Evolutionary conservation across 2,113 vertebrate genomes (phyloP).

Genomic region (Aptenodytes patagonicus): DNA sequence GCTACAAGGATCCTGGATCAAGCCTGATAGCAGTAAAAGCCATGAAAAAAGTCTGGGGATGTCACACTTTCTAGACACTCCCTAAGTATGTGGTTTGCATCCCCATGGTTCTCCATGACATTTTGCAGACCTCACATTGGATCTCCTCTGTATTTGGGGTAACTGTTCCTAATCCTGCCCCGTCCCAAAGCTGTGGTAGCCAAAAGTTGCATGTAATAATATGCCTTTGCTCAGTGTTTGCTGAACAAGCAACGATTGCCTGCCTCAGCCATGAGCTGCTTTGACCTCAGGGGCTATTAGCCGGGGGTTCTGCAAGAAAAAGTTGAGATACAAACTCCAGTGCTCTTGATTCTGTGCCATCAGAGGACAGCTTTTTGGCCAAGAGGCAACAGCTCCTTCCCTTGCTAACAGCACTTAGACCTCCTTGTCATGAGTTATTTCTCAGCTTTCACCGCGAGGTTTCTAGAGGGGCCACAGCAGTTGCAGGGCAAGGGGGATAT

Average conservation of each 20-base stretch:
- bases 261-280: background rate
- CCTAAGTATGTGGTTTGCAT: background rate
- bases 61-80: background rate
- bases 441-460: rapidly evolving
- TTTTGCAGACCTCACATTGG: background rate
- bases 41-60: background rate
- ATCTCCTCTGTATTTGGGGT: background rate
- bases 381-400: background rate
- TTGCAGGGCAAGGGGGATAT: background rate
- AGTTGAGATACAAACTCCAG: background rate
- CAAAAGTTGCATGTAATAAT: background rate
- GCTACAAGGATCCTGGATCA: background rate
- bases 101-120: background rate
- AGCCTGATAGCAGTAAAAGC: background rate
- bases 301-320: background rate
- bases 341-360: background rate
- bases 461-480: background rate
- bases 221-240: background rate
- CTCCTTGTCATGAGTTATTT: background rate
- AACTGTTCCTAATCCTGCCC: background rate
- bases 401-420: background rate
- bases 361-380: background rate
- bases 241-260: background rate
- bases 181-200: background rate
- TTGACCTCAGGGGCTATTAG: background rate